Evolutionary conservation across 2,888 invertebrate genomes (phyloP).

Genomic region (Drosophila tanythrix): DNA sequence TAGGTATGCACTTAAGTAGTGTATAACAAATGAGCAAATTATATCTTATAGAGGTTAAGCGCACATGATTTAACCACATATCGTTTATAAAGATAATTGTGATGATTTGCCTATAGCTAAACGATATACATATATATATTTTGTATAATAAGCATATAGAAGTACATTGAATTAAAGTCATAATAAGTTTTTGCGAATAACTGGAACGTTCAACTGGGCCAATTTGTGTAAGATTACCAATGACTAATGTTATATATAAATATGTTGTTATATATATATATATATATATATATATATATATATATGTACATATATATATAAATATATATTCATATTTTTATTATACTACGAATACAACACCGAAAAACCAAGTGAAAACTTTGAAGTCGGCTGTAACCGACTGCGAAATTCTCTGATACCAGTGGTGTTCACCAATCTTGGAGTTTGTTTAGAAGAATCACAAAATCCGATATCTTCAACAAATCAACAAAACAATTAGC

Average conservation of each 20-base stretch:
- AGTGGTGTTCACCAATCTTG: not conserved
- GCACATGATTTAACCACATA: constrained; percentile 47
- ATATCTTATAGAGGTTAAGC: constrained; percentile 53
- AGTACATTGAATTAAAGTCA: constrained; percentile 29
- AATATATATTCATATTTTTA: constrained; percentile 8
- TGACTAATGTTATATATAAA: constrained; percentile 29
- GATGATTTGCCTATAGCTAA: constrained; percentile 24
- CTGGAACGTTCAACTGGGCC: constrained; percentile 72
- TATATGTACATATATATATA: constrained; percentile 17
- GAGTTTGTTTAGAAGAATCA: not conserved
- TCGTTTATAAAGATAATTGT: constrained; percentile 51
- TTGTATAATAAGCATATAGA: constrained; percentile 17
- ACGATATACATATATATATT: constrained; percentile 13
- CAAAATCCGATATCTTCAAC: not conserved
- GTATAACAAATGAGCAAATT: constrained; percentile 47
- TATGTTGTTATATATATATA: too few relatives aligned
- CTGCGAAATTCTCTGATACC: not conserved
- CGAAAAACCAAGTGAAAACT: constrained; percentile 8
- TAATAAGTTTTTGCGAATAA: constrained; percentile 34
- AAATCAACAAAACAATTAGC: not conserved
- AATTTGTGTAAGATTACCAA: constrained; percentile 41
- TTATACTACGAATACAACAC: constrained; percentile 48
- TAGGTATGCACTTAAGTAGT: constrained; percentile 14
- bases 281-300: constrained; percentile 3
- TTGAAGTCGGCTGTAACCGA: not conserved